phyloP scores from a whole-genome alignment of 1,140 invertebrate genomes.

The Drosophila triauraria region DNA sequence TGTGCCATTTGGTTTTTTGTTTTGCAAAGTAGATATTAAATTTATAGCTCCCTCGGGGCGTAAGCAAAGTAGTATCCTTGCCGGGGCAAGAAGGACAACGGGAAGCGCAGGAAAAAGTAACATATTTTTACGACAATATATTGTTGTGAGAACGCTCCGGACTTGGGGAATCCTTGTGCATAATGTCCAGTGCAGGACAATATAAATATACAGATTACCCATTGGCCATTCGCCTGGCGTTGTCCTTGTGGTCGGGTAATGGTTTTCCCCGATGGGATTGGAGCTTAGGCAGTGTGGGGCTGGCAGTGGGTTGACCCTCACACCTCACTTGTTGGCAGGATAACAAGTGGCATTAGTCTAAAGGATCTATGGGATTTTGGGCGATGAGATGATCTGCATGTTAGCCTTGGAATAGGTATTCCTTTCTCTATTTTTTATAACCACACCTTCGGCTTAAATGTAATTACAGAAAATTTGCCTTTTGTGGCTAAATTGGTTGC shows the following conservation, averaged over 20 bases:
- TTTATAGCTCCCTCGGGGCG: constrained; percentile 84
- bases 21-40: constrained; percentile 85
- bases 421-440: constrained; percentile 15
- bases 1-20: constrained; percentile 75
- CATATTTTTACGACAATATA: constrained; percentile 84
- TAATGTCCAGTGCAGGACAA: constrained; percentile 71
- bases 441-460: constrained; percentile 60
- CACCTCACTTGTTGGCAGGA: constrained; percentile 37
- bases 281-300: constrained; percentile 19
- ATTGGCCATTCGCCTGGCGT: constrained; percentile 46
- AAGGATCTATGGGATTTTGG: constrained; percentile 36
- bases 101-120: constrained; percentile 55
- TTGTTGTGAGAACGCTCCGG: constrained; percentile 58
- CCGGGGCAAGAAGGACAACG: constrained; percentile 19
- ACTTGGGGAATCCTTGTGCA: constrained; percentile 73
- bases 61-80: constrained; percentile 77
- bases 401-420: constrained; percentile 4
- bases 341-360: constrained; percentile 62
- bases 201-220: constrained; percentile 82
- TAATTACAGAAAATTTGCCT: constrained; percentile 76
- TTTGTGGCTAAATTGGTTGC: constrained; percentile 66
- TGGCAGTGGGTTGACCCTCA: constrained; percentile 2
- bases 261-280: constrained; percentile 45
- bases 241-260: constrained; percentile 57
- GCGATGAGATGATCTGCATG: constrained; percentile 62